phyloP scores from a whole-genome alignment of 1,140 invertebrate species.

The Drosophila nigrodunni region DNA sequence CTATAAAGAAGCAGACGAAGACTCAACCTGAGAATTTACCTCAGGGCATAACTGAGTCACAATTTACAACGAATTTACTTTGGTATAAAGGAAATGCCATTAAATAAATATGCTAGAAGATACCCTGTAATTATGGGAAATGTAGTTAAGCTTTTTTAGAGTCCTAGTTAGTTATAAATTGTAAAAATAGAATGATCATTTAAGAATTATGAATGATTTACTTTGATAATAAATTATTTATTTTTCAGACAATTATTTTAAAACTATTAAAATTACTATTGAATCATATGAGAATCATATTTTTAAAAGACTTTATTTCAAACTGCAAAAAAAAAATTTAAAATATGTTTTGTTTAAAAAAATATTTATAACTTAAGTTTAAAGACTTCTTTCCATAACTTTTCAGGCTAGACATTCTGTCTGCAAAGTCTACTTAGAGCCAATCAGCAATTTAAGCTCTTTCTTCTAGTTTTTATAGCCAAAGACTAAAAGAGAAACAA shows the following conservation, averaged over 20 bases:
- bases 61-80: slow-evolving; percentile 43
- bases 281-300: no score
- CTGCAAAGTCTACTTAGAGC: not conserved
- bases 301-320: no score
- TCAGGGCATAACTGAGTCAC: slow-evolving; percentile 42
- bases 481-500: slow-evolving; percentile 1
- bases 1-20: not conserved
- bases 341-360: no score
- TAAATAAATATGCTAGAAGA: not conserved
- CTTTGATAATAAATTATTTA: no score
- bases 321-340: no score
- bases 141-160: no score
- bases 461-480: not conserved
- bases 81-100: not conserved
- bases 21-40: slow-evolving; percentile 14
- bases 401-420: not conserved
- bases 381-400: not conserved
- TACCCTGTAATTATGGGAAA: not conserved
- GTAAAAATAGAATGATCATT: no score
- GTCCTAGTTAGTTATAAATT: no score
- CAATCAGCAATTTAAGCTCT: not conserved
- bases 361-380: no score
- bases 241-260: no score
- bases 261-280: no score
- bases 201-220: no score